Evolutionary conservation across 1,140 invertebrate genomes (phyloP).

Genomic region (Diabrotica virgifera): DNA sequence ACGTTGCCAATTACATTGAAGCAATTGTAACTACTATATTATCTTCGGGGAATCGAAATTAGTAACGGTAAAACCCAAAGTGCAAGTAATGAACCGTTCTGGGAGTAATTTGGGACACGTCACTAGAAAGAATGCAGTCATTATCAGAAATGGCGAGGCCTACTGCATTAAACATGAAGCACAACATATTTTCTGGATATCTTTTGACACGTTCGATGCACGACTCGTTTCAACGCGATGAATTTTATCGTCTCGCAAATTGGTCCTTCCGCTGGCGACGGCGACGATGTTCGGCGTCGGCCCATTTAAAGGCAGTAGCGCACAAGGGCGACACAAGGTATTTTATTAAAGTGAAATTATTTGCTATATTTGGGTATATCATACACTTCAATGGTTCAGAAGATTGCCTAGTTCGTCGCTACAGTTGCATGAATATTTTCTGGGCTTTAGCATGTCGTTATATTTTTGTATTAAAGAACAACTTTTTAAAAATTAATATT

Average conservation of each 20-base stretch:
- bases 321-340: too few species aligned
- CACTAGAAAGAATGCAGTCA: conserved; percentile 37
- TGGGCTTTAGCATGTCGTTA: too few species aligned
- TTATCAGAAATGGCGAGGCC: conserved; percentile 34
- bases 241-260: conserved; percentile 33
- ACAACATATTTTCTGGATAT: conserved; percentile 31
- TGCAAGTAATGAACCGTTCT: conserved; percentile 31
- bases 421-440: too few species aligned
- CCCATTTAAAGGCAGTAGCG: background rate
- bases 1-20: background rate
- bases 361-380: too few species aligned
- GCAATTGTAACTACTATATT: background rate
- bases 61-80: conserved; percentile 17
- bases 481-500: too few species aligned
- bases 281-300: background rate
- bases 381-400: too few species aligned
- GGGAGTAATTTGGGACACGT: conserved; percentile 33
- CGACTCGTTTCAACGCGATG: conserved; percentile 21
- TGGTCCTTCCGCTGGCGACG: conserved; percentile 22
- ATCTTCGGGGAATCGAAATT: background rate
- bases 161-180: conserved; percentile 28
- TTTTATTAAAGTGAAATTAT: too few species aligned
- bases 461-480: too few species aligned
- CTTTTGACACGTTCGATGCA: conserved; percentile 28
- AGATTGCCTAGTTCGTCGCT: too few species aligned